Conservation (phyloP, 2,113 vertebrate genomes). For the Aphyosemion australe region DNA sequence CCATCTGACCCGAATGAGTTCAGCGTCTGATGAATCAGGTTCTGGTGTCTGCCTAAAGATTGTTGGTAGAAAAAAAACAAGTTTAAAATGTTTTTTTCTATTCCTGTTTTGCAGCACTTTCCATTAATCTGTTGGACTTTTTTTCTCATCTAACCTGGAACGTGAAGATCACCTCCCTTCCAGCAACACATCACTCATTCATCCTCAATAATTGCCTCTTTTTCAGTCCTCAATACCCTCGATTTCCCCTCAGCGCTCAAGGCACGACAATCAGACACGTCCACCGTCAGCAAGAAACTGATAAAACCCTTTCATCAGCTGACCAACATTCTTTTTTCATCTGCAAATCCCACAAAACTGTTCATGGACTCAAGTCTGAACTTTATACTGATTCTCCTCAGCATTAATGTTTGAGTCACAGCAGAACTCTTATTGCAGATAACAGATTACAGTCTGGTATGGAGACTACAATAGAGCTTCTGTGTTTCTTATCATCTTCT, state of each 20-base stretch:
- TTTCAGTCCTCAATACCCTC: constrained; percentile 42
- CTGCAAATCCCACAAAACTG: background rate
- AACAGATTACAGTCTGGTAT: background rate
- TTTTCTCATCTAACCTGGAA: background rate
- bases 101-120: background rate
- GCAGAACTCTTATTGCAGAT: no score
- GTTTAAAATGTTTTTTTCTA: background rate
- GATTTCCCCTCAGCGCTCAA: constrained; percentile 23
- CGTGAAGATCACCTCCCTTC: constrained; percentile 15
- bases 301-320: constrained; percentile 15
- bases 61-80: no score
- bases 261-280: constrained; percentile 11
- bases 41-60: no score
- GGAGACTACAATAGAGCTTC: background rate
- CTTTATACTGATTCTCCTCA: background rate
- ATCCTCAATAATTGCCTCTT: constrained; percentile 39
- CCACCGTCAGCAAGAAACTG: background rate
- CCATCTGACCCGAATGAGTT: no score
- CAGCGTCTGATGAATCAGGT: no score
- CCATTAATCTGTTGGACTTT: background rate
- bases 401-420: constrained; percentile 7
- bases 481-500: background rate
- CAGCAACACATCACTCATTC: constrained; percentile 39
- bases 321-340: background rate
- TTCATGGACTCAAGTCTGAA: background rate